A percentile compares a stretch with the other conserved stretches of the same genome.
These are phyloP conservation scores for Neoitamus cyanurus DNA, from an alignment of 2,888 invertebrate species.

Conservation along the genomic window DNA sequence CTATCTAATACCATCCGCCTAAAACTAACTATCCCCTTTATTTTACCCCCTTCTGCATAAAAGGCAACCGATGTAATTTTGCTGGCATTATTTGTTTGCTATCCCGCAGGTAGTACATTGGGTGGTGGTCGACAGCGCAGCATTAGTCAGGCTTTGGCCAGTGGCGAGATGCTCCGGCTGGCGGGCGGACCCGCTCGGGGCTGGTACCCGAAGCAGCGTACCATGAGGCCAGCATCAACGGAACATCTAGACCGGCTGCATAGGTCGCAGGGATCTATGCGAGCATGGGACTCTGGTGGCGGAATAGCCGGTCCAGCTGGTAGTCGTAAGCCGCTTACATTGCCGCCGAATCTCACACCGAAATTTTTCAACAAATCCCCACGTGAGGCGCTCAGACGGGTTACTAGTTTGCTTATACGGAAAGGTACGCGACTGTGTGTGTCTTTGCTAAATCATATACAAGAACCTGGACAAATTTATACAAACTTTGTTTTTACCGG, in stretches of 20 bases:
- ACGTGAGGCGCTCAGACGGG: conserved; percentile 85
- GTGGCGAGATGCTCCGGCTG: conserved; percentile 82
- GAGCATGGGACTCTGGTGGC: conserved; percentile 69
- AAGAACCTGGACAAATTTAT: too few relatives aligned
- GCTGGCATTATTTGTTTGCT: conserved; percentile 25
- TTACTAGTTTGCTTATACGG: conserved; percentile 88
- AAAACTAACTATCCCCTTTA: not conserved
- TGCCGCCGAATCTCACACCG: conserved; percentile 88
- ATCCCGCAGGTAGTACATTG: conserved; percentile 68
- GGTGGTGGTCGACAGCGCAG: conserved; percentile 68
- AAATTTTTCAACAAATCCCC: conserved; percentile 91
- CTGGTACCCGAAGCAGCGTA: conserved; percentile 82
- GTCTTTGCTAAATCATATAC: conserved; percentile 19
- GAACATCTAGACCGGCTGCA: conserved; percentile 83
- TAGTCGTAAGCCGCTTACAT: conserved; percentile 82
- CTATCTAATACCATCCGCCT: conserved; percentile 13
- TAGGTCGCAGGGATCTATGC: conserved; percentile 66
- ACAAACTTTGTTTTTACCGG: not conserved
- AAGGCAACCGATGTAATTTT: not conserved
- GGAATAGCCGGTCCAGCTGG: conserved; percentile 68
- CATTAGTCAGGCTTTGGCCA: conserved; percentile 71
- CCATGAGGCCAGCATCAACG: conserved; percentile 82
- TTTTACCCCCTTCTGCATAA: not conserved
- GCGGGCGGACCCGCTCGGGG: conserved; percentile 85
- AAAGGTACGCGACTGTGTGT: conserved; percentile 72